A percentile compares a stretch with the other conserved stretches of the same genome.
Evolutionary conservation across 2,797 vertebrate genomes (phyloP).

Genomic region (Cyprinodon diabolis): DNA sequence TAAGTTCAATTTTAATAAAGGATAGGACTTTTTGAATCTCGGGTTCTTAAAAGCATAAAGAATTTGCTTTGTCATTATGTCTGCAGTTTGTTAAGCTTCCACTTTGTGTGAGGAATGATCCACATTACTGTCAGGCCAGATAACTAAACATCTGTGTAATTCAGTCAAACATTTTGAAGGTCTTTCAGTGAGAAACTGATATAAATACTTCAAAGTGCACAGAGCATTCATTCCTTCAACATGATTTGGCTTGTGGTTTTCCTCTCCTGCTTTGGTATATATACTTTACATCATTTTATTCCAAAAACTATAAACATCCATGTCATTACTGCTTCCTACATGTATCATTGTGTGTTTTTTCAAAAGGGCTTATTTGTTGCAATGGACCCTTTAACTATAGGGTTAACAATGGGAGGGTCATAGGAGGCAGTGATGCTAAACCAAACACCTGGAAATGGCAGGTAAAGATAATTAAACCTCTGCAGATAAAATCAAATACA

Average conservation of each 20-base stretch:
- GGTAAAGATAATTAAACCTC: slow-evolving; percentile 47
- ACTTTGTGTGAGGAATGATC: not conserved
- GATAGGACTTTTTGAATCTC: not conserved
- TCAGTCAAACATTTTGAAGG: slow-evolving; percentile 28
- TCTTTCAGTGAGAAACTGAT: slow-evolving; percentile 32
- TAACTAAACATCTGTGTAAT: slow-evolving; percentile 20
- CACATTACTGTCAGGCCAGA: slow-evolving; percentile 26
- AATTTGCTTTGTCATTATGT: not conserved
- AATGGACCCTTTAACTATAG: slow-evolving; percentile 43
- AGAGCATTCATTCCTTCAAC: slow-evolving; percentile 28
- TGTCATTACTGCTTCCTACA: not conserved
- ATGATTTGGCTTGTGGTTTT: slow-evolving; percentile 66
- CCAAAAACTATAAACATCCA: not conserved
- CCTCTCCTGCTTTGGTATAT: slow-evolving; percentile 67
- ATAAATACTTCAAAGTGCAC: slow-evolving; percentile 54
- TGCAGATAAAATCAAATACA: no score
- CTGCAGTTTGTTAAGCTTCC: not conserved
- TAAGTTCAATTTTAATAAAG: not conserved
- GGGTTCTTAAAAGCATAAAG: not conserved
- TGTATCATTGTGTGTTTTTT: not conserved
- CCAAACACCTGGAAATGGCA: slow-evolving; percentile 73
- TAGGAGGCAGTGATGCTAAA: slow-evolving; percentile 60
- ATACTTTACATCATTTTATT: not conserved
- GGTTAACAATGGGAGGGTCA: slow-evolving; percentile 61
- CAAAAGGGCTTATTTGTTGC: slow-evolving; percentile 56